These are phyloP conservation scores for Drosophila anomelani DNA, from an alignment of 2,888 invertebrate genomes.

Conservation along the genomic window DNA sequence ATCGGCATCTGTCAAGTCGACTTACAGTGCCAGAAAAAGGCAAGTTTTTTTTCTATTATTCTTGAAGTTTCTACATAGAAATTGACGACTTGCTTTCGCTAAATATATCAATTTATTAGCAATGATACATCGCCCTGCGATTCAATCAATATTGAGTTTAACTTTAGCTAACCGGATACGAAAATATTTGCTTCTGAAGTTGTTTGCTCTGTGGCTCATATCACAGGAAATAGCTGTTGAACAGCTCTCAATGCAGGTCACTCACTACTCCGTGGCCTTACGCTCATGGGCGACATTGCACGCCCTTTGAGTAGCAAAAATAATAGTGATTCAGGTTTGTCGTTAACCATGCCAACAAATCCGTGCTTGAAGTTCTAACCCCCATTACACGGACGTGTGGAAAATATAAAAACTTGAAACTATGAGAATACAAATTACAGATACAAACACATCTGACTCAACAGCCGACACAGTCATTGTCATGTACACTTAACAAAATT, in stretches of 20 bases:
- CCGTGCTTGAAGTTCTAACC: slow-evolving; percentile 15
- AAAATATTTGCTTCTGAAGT: slow-evolving; percentile 31
- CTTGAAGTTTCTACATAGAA: neutral
- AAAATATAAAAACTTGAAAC: slow-evolving; percentile 25
- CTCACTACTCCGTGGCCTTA: slow-evolving; percentile 23
- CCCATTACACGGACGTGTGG: slow-evolving; percentile 19
- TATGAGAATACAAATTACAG: slow-evolving; percentile 11
- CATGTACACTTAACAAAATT: slow-evolving; percentile 6
- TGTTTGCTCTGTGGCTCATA: slow-evolving; percentile 19
- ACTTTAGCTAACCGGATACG: slow-evolving; percentile 10
- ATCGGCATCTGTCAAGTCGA: slow-evolving; percentile 5
- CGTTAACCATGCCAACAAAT: slow-evolving; percentile 18
- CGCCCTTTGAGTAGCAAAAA: slow-evolving; percentile 20
- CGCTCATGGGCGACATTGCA: slow-evolving; percentile 22
- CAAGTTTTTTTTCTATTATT: neutral
- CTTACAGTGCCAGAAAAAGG: slow-evolving; percentile 3
- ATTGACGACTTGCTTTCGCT: neutral
- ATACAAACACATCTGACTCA: slow-evolving; percentile 8
- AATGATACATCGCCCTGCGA: neutral
- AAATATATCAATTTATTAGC: neutral
- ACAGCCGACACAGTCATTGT: slow-evolving; percentile 20
- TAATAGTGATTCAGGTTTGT: slow-evolving; percentile 40
- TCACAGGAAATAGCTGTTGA: slow-evolving; percentile 20
- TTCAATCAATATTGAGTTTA: neutral
- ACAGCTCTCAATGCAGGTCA: slow-evolving; percentile 25